Conservation (phyloP, 2,888 invertebrate genomes). For the Julus scanicus region DNA sequence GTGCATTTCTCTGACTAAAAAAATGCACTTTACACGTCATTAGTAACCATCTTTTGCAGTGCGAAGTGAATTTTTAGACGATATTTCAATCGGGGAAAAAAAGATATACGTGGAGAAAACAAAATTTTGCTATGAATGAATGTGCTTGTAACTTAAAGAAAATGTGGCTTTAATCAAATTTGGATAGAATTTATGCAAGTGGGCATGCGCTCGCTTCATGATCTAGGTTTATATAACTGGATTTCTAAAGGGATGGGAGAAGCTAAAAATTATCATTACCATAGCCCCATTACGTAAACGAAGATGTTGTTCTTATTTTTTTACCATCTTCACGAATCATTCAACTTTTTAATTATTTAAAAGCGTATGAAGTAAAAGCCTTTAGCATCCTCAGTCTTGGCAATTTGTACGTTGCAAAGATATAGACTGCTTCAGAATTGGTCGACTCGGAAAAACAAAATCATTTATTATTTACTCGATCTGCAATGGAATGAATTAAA, state of each 20-base stretch:
- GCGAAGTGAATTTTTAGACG: not conserved
- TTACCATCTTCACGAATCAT: not conserved
- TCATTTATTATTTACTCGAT: not conserved
- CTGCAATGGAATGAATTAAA: conserved; percentile 6
- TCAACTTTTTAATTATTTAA: not conserved
- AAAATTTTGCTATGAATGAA: too few species aligned
- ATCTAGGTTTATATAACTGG: too few species aligned
- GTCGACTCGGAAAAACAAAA: not conserved
- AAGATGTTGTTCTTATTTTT: not conserved
- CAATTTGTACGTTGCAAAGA: not conserved
- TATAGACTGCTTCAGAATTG: not conserved
- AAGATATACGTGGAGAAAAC: too few species aligned
- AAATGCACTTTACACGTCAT: not conserved
- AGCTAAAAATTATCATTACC: too few species aligned
- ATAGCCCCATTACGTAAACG: too few species aligned
- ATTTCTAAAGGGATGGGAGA: too few species aligned
- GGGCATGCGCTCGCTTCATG: too few species aligned
- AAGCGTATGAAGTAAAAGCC: not conserved
- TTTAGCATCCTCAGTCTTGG: not conserved
- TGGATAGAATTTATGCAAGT: too few species aligned
- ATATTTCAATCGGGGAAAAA: not conserved
- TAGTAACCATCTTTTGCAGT: not conserved
- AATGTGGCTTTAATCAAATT: too few species aligned
- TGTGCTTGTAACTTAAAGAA: too few species aligned
- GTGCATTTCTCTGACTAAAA: not conserved